Base-by-base conservation (phyloP, 2,888 invertebrate species). In the Pogonocherus hispidulus region DNA sequence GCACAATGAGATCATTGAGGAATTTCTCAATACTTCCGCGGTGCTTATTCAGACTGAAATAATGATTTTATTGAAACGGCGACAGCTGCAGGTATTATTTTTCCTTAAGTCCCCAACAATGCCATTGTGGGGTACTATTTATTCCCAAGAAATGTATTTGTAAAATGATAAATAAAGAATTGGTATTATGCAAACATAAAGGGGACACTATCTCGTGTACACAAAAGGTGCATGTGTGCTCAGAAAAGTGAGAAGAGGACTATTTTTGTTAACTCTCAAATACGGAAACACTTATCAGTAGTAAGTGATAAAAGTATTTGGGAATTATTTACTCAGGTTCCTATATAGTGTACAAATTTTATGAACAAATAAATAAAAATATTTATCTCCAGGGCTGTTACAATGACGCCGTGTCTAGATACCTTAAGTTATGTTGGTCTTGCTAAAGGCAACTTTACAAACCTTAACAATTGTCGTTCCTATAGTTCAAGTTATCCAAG, bases 251-350 rank as follows among this genome's bases (percentile, higher is more conserved):
- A 74, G 73, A 74, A 69, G 69, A 73, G 68, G 70, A 77, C 70
- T 76, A 78, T 77, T 78, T 76, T 78, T 78, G 77, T 79, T 76
- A 66, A 67, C 65, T 69, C 70, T 75, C 76, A 81, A 80, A 81
- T 74, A 81, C 76, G 80, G 80, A 80, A 80, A 81, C 75, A 73
- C 75, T 81, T 81, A 80, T 81, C 79, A 81, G 79, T 79, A 75
- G 76, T 72, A 69, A 71, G 70, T 76, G 77, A 78, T 78, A 79
- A 78, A 54, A 76, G 71, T 71, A 76, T 76, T 79, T 78, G 74
- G 71, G 71, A 70, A 72, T 76, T 77, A 66, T 80, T 80, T 79
- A 74, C 75, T 67, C 78, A 80, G 80, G 80, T 79, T 75, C 68
- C 73, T 63, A 51, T 51, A 16, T 51, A 51, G 16, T 62, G 22